These are phyloP conservation scores for Patella depressa DNA, from an alignment of 2,888 invertebrate species.

Conservation along the genomic window DNA sequence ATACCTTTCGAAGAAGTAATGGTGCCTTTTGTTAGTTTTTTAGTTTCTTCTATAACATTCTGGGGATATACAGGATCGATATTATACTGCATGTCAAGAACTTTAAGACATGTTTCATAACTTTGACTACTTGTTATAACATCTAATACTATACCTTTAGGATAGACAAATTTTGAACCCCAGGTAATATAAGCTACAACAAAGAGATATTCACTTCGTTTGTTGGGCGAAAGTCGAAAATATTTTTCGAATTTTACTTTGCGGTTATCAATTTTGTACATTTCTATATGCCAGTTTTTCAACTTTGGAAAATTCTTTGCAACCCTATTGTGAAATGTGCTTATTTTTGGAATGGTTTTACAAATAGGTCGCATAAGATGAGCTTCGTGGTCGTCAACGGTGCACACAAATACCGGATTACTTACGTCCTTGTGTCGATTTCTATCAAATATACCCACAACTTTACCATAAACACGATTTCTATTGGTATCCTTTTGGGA, in stretches of 20 bases:
- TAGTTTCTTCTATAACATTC: not conserved
- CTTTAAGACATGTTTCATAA: conserved; percentile 21
- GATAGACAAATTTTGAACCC: conserved; percentile 41
- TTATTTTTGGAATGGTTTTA: conserved; percentile 52
- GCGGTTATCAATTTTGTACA: conserved; percentile 31
- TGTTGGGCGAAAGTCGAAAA: conserved; percentile 36
- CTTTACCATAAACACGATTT: conserved; percentile 31
- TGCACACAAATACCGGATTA: conserved; percentile 40
- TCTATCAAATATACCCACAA: conserved; percentile 37
- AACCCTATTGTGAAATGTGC: not conserved
- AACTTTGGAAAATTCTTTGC: conserved; percentile 14
- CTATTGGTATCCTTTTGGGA: not conserved
- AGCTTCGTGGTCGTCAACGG: conserved; percentile 38
- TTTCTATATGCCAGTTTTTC: conserved; percentile 37
- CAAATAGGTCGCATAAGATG: conserved; percentile 48
- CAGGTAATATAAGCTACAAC: conserved; percentile 45
- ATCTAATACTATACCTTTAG: conserved; percentile 45
- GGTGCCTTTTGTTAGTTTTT: not conserved
- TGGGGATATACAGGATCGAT: not conserved
- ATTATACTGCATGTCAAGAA: conserved; percentile 25
- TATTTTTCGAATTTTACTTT: conserved; percentile 25
- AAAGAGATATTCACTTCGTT: conserved; percentile 43
- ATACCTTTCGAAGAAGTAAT: conserved; percentile 8
- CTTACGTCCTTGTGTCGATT: not conserved
- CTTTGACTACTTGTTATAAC: conserved; percentile 33